These are phyloP conservation scores for Capitella teleta DNA, from an alignment of 1,140 invertebrate species.

Conservation along the genomic window DNA sequence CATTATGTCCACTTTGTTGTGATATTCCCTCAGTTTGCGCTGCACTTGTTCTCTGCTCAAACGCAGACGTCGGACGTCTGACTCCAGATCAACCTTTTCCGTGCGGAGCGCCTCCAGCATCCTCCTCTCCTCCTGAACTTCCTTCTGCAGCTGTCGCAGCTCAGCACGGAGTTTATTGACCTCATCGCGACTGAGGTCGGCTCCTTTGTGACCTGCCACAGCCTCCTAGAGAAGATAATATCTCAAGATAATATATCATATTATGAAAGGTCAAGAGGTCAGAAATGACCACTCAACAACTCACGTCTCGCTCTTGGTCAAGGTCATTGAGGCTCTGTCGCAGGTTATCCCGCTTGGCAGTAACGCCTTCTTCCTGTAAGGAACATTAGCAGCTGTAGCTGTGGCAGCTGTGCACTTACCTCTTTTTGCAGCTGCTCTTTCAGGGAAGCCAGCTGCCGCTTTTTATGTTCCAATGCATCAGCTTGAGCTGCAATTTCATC, in stretches of 20 bases:
- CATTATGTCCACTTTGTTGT: too few relatives aligned
- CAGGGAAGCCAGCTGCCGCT: too few relatives aligned
- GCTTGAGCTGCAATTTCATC: too few relatives aligned
- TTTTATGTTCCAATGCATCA: too few relatives aligned
- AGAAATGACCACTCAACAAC: neutral
- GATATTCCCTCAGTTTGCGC: conserved; percentile 2
- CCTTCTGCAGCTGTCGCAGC: conserved; percentile 23
- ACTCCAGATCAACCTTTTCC: conserved; percentile 26
- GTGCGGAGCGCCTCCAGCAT: conserved; percentile 11
- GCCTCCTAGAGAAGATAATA: conserved; percentile 1
- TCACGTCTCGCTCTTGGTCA: conserved; percentile 6
- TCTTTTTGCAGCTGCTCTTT: too few relatives aligned
- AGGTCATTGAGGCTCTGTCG: conserved; percentile 22
- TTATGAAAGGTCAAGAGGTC: neutral
- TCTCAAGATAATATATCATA: neutral
- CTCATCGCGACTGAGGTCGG: neutral
- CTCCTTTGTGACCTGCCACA: neutral
- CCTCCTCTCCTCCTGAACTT: conserved; percentile 7
- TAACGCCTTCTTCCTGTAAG: conserved; percentile 6
- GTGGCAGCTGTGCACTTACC: too few relatives aligned
- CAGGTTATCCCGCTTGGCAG: neutral
- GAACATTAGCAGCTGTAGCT: too few relatives aligned
- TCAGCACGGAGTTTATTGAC: conserved; percentile 22
- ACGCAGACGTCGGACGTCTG: conserved; percentile 1
- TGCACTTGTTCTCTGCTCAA: neutral